Evolutionary conservation across 2,888 invertebrate genomes (phyloP), one percentile per base, ranked within the genome.

Genomic region (Myopa tessellatipennis): DNA sequence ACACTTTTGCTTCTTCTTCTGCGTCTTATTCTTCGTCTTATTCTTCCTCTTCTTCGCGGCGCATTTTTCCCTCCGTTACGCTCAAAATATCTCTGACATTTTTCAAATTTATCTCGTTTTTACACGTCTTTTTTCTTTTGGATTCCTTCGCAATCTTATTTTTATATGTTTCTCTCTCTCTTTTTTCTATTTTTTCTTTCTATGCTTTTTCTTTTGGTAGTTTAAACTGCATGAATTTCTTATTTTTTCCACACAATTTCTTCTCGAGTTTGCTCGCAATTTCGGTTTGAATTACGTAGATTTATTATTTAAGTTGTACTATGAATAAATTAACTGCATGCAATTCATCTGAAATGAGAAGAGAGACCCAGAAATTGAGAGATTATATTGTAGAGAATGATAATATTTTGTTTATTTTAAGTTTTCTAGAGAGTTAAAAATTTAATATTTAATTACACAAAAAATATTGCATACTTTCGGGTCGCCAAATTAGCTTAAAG

Each of bases 401-500:
- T 8, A 2, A 45, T 8, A 45, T 45, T 45, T 45, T 10, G 45
- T 45, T 10, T 45, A 45, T 10, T 45, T 45, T 1, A 10, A 45
- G 45, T 45, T 45, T 45, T 45, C 45, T 45, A 45, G 7, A 10
- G 7, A 45, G 1, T 45, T 45, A 6, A 3, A 45, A 45, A 10
- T 10, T 8, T 1, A 45, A 45, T 10, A 45, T 8, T 3, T 2
- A 45, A 45, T 10, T 45, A 1, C 3, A 4, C 7, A 45, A 45
- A 26, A 45, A 45, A 45, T 45, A 10, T 45, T 10, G 45, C 45
- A 45, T 45, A 45, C 45, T 45, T 45, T 45, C 10, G 10, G 45
- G 45, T 10, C 10, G 10, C 40, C 40, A 26, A 73, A 73, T 45
- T 61, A 8, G 26, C 61, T 73, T 18, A 73, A 61, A 73, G 73